A percentile compares a stretch with the other conserved stretches of the same genome.
These are phyloP conservation scores for Poecilia latipinna DNA, from an alignment of 2,113 vertebrate genomes.

Conservation along the genomic window DNA sequence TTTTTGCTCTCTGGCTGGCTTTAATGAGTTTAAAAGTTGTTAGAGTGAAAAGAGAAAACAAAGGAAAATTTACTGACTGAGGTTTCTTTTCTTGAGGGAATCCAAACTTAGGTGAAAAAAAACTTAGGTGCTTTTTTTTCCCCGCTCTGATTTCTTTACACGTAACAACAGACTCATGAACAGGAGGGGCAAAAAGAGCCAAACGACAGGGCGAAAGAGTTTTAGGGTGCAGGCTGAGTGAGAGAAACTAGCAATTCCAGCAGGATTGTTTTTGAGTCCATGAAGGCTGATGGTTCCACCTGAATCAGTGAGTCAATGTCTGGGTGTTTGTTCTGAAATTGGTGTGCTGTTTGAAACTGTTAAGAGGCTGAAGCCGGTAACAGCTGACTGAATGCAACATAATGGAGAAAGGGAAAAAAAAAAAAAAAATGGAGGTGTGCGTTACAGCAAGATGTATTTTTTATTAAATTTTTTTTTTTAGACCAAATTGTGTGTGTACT, in stretches of 20 bases:
- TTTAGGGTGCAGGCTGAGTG: not conserved
- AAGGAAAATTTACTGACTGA: conserved; percentile 12
- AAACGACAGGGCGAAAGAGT: not conserved
- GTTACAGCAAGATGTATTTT: conserved; percentile 2
- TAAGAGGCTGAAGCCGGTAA: conserved; percentile 27
- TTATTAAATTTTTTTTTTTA: not conserved
- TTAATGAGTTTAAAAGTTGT: conserved; percentile 38
- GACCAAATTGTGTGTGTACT: conserved; percentile 6
- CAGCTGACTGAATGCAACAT: conserved; percentile 36
- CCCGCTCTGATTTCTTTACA: not conserved
- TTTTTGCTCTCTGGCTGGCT: conserved; percentile 26
- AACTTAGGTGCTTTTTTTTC: too few relatives aligned
- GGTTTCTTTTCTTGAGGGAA: not conserved
- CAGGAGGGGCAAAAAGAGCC: not conserved
- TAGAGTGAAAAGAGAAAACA: conserved; percentile 11
- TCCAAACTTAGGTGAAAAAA: not conserved
- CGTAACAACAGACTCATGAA: not conserved
- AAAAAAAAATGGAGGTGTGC: conserved; percentile 14
- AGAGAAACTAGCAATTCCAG: conserved; percentile 6
- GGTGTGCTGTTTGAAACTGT: conserved; percentile 19
- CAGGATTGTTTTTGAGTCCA: not conserved
- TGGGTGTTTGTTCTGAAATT: conserved; percentile 19
- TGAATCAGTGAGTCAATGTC: not conserved
- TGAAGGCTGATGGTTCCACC: conserved; percentile 4
- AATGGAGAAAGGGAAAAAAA: conserved; percentile 22